phyloP scores from a whole-genome alignment of 2,888 invertebrate species.

The Acronicta aceris region DNA sequence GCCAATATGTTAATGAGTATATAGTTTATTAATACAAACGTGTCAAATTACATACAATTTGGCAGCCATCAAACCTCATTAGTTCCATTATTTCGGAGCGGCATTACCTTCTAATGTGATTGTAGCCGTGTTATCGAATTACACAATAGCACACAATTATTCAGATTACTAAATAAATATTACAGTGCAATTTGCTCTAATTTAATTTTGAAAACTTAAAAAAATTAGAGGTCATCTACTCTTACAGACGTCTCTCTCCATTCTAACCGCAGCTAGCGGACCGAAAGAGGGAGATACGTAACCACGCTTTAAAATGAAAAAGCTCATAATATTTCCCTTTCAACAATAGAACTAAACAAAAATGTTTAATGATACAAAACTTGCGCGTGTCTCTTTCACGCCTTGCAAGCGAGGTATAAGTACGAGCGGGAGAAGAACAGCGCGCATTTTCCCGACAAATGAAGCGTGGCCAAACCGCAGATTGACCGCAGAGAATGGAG shows the following conservation, averaged over 20 bases:
- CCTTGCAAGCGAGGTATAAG: conserved; percentile 45
- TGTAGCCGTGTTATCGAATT: conserved; percentile 42
- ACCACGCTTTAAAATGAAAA: conserved; percentile 78
- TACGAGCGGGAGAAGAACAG: conserved; percentile 73
- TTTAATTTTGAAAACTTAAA: conserved; percentile 3
- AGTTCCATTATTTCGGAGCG: conserved; percentile 64
- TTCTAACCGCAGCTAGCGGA: conserved; percentile 63
- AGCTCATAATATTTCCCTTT: conserved; percentile 86
- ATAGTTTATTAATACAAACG: conserved; percentile 55
- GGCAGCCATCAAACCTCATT: conserved; percentile 66
- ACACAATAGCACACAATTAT: conserved; percentile 15
- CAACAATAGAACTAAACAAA: conserved; percentile 86
- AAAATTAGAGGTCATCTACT: conserved; percentile 32
- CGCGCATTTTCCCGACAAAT: conserved; percentile 89
- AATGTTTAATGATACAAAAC: conserved; percentile 85
- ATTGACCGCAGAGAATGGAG: conserved; percentile 90
- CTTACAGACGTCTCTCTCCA: conserved; percentile 70
- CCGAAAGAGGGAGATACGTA: conserved; percentile 72
- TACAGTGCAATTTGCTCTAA: neutral
- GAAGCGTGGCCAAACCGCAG: conserved; percentile 89
- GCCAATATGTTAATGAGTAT: conserved; percentile 39
- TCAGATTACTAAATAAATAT: conserved; percentile 2
- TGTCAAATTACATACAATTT: conserved; percentile 61
- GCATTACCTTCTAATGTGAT: conserved; percentile 57
- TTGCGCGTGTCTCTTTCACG: conserved; percentile 77